Conservation (phyloP, 2,888 invertebrate genomes). For the Dasysyrphus albostriatus region DNA sequence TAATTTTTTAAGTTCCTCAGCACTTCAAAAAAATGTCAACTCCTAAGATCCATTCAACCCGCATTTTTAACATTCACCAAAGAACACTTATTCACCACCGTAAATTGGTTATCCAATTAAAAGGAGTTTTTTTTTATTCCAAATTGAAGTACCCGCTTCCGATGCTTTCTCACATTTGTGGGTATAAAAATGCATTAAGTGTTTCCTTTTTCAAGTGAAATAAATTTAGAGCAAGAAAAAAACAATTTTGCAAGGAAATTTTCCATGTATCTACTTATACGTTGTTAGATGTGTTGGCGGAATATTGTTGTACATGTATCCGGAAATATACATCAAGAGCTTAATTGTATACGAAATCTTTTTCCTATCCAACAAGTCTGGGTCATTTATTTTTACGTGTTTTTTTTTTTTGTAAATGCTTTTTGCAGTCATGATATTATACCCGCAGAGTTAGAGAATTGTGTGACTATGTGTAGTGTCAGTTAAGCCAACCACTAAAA, state of each 20-base stretch:
- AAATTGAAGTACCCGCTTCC: conserved; percentile 30
- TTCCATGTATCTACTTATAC: not conserved
- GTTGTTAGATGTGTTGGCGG: conserved; percentile 5
- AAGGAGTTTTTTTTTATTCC: conserved; percentile 10
- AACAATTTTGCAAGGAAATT: not conserved
- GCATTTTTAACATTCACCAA: not conserved
- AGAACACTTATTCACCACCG: conserved; percentile 24
- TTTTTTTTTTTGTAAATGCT: not conserved
- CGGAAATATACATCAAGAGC: conserved; percentile 38
- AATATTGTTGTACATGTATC: conserved; percentile 35
- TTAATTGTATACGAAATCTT: conserved; percentile 8
- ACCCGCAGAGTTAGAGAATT: not conserved
- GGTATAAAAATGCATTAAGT: conserved; percentile 44
- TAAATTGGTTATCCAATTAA: conserved; percentile 68
- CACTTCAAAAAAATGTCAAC: conserved; percentile 17
- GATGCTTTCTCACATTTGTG: conserved; percentile 26
- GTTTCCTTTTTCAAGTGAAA: conserved; percentile 10
- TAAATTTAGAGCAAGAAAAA: conserved; percentile 15
- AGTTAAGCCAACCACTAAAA: not conserved
- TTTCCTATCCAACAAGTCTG: conserved; percentile 11
- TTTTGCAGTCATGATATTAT: not conserved
- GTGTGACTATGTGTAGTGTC: not conserved
- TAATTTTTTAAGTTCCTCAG: not conserved
- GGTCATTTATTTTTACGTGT: conserved; percentile 12
- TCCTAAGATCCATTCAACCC: not conserved